A percentile compares a stretch with the other conserved stretches of the same genome.
phyloP scores from a whole-genome alignment of 2,113 vertebrate genomes.

The Uria lomvia region DNA sequence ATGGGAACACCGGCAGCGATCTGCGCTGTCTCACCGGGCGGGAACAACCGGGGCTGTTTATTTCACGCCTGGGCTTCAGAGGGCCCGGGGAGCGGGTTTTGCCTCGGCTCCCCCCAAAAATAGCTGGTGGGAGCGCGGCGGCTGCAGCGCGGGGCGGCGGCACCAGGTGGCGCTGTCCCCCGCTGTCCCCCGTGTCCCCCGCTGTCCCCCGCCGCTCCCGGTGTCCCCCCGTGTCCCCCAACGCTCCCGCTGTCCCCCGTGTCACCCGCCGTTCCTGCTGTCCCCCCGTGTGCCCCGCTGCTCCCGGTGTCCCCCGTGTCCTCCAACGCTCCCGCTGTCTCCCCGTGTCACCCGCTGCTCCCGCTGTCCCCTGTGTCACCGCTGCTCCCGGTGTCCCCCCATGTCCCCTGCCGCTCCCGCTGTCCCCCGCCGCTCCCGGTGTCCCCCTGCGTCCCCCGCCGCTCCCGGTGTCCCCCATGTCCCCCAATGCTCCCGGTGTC shows the following conservation, averaged over 20 bases:
- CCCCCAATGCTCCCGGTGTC: no score
- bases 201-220: no score
- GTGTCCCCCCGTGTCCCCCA: no score
- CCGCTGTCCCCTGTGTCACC: no score
- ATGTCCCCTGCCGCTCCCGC: neutral
- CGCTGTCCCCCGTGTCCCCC: neutral
- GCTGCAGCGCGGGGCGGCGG: neutral
- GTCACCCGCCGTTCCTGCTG: no score
- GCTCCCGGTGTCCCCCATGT: neutral
- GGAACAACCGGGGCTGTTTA: neutral
- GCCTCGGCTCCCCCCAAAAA: neutral
- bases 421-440: no score
- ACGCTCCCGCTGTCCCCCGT: neutral
- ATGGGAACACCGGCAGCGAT: neutral
- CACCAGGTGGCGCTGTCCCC: slow-evolving; percentile 58
- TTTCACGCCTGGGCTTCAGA: no score
- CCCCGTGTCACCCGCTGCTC: no score
- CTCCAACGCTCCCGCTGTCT: neutral
- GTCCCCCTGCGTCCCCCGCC: no score
- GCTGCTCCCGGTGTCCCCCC: no score
- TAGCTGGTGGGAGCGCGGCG: neutral
- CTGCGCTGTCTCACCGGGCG: rapidly evolving
- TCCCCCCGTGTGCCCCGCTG: no score
- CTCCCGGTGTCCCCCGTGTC: no score
- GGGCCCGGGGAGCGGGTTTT: neutral